Conservation (phyloP, 2,797 vertebrate species). For the Schizothorax lantsangensis region DNA sequence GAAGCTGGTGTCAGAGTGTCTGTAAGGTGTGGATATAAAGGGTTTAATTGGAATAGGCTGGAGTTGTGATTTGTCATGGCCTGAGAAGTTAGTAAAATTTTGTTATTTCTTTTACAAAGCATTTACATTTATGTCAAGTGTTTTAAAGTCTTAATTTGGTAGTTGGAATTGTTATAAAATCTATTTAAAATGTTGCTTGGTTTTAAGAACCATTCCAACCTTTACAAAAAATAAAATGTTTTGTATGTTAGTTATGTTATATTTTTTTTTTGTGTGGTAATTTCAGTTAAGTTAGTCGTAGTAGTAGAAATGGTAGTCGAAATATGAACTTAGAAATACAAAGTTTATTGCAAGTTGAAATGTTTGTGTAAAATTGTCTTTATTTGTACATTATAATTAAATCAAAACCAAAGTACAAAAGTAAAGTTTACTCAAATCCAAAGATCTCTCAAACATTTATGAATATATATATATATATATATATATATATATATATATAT, state of each 20-base stretch:
- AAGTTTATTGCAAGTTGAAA: background rate
- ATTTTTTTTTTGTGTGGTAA: background rate
- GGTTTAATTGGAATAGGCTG: conserved; percentile 53
- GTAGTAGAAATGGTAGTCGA: background rate
- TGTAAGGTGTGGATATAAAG: conserved; percentile 52
- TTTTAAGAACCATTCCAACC: background rate
- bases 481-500: no score
- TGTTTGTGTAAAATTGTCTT: background rate
- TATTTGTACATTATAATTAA: background rate
- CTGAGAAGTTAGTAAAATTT: conserved; percentile 24
- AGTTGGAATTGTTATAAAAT: background rate
- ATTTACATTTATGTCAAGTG: background rate
- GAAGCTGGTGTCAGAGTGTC: conserved; percentile 51
- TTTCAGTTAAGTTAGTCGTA: background rate
- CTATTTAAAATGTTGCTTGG: background rate
- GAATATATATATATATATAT: no score
- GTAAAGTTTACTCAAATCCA: background rate
- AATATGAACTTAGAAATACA: background rate
- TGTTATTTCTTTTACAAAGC: conserved; percentile 4
- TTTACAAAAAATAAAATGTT: background rate
- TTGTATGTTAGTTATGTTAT: background rate
- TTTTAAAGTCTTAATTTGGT: background rate
- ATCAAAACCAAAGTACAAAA: background rate
- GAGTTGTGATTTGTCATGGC: background rate
- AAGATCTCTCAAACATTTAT: background rate